A percentile compares a stretch with the other conserved stretches of the same genome.
phyloP scores from a whole-genome alignment of 2,888 invertebrate species.

The Plebejus anna region DNA sequence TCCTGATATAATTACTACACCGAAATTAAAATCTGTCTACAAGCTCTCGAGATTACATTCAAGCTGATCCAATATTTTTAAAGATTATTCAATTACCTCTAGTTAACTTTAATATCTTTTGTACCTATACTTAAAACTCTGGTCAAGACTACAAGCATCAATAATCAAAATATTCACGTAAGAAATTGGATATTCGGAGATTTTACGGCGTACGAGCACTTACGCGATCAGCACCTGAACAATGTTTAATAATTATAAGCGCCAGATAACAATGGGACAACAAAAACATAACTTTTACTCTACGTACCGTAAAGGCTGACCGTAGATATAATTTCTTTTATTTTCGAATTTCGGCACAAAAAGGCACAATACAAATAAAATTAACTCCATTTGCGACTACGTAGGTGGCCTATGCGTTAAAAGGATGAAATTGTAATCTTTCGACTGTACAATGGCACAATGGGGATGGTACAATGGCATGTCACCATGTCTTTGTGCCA shows the following conservation, averaged over 20 bases:
- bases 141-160: not conserved
- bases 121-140: not conserved
- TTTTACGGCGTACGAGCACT: not conserved
- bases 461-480: constrained; percentile 45
- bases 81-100: too few species aligned
- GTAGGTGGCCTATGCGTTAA: constrained; percentile 24
- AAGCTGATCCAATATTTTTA: too few species aligned
- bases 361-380: constrained; percentile 25
- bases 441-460: constrained; percentile 39
- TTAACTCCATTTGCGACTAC: constrained; percentile 25
- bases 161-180: not conserved
- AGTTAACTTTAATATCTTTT: not conserved
- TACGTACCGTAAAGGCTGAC: constrained; percentile 22
- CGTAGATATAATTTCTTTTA: constrained; percentile 17
- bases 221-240: constrained; percentile 3
- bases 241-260: constrained; percentile 19
- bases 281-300: constrained; percentile 25
- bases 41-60: too few species aligned
- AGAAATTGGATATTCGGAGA: constrained; percentile 16
- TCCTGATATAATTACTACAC: too few species aligned
- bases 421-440: constrained; percentile 26
- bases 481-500: constrained; percentile 61
- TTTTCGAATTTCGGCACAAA: constrained; percentile 4
- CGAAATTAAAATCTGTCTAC: too few species aligned
- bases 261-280: constrained; percentile 15